phyloP scores from a whole-genome alignment of 2,113 vertebrate species.

The Rhagologus leucostigma region DNA sequence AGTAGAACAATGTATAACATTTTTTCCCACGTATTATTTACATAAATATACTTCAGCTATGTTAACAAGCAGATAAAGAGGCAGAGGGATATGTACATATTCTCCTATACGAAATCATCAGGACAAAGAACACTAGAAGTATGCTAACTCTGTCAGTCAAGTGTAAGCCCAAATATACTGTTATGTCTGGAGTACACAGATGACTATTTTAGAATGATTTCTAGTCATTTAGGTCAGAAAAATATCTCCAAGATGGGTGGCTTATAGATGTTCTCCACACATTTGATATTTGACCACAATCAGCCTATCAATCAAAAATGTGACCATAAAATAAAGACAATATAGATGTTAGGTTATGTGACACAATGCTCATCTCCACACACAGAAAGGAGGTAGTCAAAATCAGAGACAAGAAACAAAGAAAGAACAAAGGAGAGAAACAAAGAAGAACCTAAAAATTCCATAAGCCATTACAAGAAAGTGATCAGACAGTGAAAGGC shows the following conservation, averaged over 20 bases:
- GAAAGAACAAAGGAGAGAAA: not conserved
- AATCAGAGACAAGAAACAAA: not conserved
- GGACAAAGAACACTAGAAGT: not conserved
- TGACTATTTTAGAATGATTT: not conserved
- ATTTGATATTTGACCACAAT: not conserved
- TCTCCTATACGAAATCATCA: not conserved
- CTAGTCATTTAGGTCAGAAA: not conserved
- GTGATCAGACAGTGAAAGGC: not conserved
- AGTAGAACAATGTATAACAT: not conserved
- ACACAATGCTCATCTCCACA: not conserved
- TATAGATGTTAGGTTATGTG: not conserved
- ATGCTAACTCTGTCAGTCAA: not conserved
- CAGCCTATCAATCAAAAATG: not conserved
- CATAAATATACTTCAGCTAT: not conserved
- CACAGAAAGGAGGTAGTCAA: not conserved
- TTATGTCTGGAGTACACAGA: not conserved
- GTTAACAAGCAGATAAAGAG: not conserved
- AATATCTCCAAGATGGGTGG: not conserved
- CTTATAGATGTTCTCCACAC: not conserved
- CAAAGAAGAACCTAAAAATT: not conserved
- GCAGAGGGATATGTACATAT: not conserved
- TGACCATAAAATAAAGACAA: not conserved
- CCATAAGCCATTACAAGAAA: not conserved
- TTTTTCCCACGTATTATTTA: not conserved
- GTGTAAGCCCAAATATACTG: not conserved